Conservation (phyloP, 2,797 vertebrate species). For the Catostomus latipinnis region DNA sequence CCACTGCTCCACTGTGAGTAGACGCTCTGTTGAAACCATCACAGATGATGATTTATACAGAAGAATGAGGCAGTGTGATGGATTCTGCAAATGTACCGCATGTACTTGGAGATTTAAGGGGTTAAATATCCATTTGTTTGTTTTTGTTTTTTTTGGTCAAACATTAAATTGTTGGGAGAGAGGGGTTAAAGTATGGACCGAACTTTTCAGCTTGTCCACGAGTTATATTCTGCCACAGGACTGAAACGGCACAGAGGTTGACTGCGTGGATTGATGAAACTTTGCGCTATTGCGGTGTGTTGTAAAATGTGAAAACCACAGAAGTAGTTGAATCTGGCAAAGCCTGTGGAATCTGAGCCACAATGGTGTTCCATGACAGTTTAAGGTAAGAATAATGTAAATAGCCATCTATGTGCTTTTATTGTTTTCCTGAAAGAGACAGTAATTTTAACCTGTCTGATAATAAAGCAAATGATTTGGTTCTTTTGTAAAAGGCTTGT, state of each 20-base stretch:
- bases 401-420: conserved; percentile 37
- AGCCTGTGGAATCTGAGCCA: conserved; percentile 3
- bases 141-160: conserved; percentile 47
- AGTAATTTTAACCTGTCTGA: conserved; percentile 19
- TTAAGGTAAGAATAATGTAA: conserved; percentile 46
- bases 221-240: too few species aligned
- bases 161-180: conserved; percentile 48
- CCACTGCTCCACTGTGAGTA: conserved; percentile 37
- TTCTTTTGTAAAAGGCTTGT: conserved; percentile 64
- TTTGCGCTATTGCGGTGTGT: conserved; percentile 49
- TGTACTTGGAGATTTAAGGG: conserved; percentile 52
- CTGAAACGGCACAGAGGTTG: conserved; percentile 55
- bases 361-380: conserved; percentile 47
- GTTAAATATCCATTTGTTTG: conserved; percentile 43
- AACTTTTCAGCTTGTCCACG: neutral
- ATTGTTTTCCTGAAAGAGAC: conserved; percentile 15
- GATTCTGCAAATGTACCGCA: conserved; percentile 54
- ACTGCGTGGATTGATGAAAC: conserved; percentile 46
- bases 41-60: conserved; percentile 52
- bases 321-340: conserved; percentile 39
- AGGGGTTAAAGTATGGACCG: conserved; percentile 13
- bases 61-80: conserved; percentile 43
- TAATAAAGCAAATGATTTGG: conserved; percentile 70
- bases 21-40: conserved; percentile 61
- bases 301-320: conserved; percentile 45